phyloP scores from a whole-genome alignment of 2,797 vertebrate genomes.

The Bradypodion ventrale region DNA sequence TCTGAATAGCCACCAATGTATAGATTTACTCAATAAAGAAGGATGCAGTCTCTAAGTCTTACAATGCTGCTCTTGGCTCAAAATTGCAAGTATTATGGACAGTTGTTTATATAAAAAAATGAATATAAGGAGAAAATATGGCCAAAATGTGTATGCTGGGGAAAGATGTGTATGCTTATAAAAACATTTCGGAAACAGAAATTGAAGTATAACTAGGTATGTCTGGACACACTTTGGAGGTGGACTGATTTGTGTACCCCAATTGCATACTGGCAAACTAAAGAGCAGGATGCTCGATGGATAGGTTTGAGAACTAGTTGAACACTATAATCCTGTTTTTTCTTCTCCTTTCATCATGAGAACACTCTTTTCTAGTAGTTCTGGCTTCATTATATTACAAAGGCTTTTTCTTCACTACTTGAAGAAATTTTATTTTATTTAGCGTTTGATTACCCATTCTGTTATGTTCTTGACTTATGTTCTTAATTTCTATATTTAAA shows the following conservation, averaged over 20 bases:
- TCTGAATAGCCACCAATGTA: too few relatives aligned
- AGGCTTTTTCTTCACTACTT: not conserved
- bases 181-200: too few relatives aligned
- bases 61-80: not conserved
- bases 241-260: too few relatives aligned
- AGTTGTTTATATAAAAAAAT: not conserved
- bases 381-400: not conserved
- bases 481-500: slow-evolving; percentile 25
- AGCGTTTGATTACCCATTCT: slow-evolving; percentile 20
- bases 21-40: too few relatives aligned
- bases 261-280: too few relatives aligned
- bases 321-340: not conserved
- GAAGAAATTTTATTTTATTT: slow-evolving; percentile 21
- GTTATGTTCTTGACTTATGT: not conserved
- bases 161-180: too few relatives aligned
- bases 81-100: not conserved
- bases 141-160: not conserved
- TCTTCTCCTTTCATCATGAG: not conserved
- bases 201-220: too few relatives aligned
- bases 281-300: not conserved
- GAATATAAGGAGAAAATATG: not conserved
- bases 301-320: too few relatives aligned
- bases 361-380: not conserved
- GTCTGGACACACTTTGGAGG: too few relatives aligned
- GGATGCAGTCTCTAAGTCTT: not conserved